phyloP scores from a whole-genome alignment of 2,888 invertebrate genomes.

The Agonum fuliginosum region DNA sequence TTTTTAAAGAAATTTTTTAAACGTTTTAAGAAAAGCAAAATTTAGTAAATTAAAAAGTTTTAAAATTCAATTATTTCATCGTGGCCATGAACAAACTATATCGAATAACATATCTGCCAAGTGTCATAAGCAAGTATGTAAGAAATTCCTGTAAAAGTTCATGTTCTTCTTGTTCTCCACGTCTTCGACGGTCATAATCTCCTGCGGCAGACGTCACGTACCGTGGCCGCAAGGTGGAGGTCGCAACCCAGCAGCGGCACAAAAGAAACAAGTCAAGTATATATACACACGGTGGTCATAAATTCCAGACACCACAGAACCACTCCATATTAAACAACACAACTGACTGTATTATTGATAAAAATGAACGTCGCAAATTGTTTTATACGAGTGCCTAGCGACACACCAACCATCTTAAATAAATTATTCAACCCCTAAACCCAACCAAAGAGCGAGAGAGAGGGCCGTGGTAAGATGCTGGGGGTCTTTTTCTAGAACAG shows the following conservation, averaged over 20 bases:
- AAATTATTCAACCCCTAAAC: slow-evolving; percentile 31
- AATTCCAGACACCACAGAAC: slow-evolving; percentile 53
- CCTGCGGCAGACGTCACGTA: slow-evolving; percentile 42
- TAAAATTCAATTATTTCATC: too few relatives aligned
- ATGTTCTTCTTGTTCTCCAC: not conserved
- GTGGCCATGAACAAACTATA: too few relatives aligned
- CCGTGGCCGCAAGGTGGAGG: slow-evolving; percentile 3
- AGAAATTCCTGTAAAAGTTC: too few relatives aligned
- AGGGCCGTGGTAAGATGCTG: not conserved
- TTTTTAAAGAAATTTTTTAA: too few relatives aligned
- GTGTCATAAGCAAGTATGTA: too few relatives aligned
- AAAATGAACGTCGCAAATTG: slow-evolving; percentile 72
- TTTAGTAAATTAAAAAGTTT: too few relatives aligned
- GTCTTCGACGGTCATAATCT: slow-evolving; percentile 15
- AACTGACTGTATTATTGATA: slow-evolving; percentile 71
- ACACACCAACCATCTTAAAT: slow-evolving; percentile 63
- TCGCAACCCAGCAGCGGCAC: slow-evolving; percentile 15
- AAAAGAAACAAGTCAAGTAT: slow-evolving; percentile 12
- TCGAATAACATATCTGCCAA: too few relatives aligned
- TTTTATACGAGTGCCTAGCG: slow-evolving; percentile 71
- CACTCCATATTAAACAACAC: slow-evolving; percentile 63
- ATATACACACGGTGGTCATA: slow-evolving; percentile 48
- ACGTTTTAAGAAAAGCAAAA: too few relatives aligned
- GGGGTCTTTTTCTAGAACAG: not conserved
- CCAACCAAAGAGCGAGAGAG: not conserved